These are phyloP conservation scores for Steinernema khuongi DNA, from an alignment of 1,140 invertebrate genomes.

Conservation along the genomic window DNA sequence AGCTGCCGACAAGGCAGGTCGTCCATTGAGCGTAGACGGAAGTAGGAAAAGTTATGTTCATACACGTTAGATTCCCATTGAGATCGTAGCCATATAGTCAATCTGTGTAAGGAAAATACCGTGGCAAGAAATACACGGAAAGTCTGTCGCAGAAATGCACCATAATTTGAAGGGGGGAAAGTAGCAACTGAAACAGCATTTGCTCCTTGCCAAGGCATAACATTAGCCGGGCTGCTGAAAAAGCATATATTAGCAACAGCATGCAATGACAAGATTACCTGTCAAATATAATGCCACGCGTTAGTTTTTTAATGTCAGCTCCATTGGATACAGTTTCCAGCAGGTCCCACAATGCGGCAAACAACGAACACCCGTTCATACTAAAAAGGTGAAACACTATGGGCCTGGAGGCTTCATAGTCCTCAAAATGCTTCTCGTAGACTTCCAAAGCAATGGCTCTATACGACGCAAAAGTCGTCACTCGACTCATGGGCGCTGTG, in stretches of 20 bases:
- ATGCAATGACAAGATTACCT: constrained; percentile 63
- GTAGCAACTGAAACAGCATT: constrained; percentile 44
- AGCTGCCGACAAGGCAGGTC: constrained; percentile 66
- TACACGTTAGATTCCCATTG: constrained; percentile 60
- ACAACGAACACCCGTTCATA: constrained; percentile 67
- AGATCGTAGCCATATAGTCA: constrained; percentile 42
- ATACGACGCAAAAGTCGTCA: constrained; percentile 67
- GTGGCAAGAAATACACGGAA: constrained; percentile 42
- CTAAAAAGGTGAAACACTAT: constrained; percentile 75
- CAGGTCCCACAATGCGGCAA: constrained; percentile 54
- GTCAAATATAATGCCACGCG: constrained; percentile 72
- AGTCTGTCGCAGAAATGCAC: constrained; percentile 57
- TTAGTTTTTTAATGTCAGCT: constrained; percentile 60
- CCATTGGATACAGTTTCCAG: constrained; percentile 45
- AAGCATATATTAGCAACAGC: constrained; percentile 62
- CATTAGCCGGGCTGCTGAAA: constrained; percentile 45
- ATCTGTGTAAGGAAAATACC: constrained; percentile 42
- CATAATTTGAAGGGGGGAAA: constrained; percentile 54
- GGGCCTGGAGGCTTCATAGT: constrained; percentile 69
- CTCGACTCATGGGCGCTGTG: constrained; percentile 68
- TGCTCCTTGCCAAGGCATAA: constrained; percentile 42
- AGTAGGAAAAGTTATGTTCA: constrained; percentile 52
- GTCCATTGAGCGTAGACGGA: constrained; percentile 61
- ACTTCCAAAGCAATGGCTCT: constrained; percentile 68
- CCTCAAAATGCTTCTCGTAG: constrained; percentile 66